Evolutionary conservation across 1,140 invertebrate genomes (phyloP), one percentile per base, ranked within the genome.

Genomic region (Teleopsis dalmanni): DNA sequence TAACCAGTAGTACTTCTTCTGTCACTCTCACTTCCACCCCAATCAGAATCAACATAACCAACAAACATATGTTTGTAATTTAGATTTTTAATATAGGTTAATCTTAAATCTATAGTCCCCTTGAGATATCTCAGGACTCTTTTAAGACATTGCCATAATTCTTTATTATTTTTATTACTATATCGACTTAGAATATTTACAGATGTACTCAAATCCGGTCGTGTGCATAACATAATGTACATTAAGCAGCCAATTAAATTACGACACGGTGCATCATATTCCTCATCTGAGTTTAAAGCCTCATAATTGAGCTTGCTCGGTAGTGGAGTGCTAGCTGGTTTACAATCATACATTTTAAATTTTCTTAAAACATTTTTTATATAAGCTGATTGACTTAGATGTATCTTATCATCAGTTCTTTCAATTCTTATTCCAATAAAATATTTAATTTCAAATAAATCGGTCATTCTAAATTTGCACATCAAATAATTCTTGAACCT

Each of bases 31-130:
- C 51, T 50, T 25, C 51, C 52, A 34, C 44, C 52, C 54, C 56
- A 58, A 46, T 60, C 58, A 22, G 56, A 51, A 47, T 58, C 54
- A 10, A 55, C 58, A 54, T 49, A 58, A 11, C 53, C 54, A 45
- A 29, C 19, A 9, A 51, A 36, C 11, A 44, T 47, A 33, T 50
- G 21, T 25, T 47, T 22, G 37, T 29, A 47, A 27, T 41, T 29
- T 37, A 16, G 25, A 50, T 34, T 36, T 47, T 25, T 37, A 11
- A 22, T 33, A 31, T 45, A 55, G 13, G 31, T 45, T 40, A 56
- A 35, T 43, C 46, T 56, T 9, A 56, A 41, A 18, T 55, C 23
- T 14, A 47, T 31, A 10, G 40, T 58, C 16, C 49, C 52, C 29
- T 51, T 55, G n/a, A 52, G n/a, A 43, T 57, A 57, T 35, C 48